Evolutionary conservation across 1,140 invertebrate genomes (phyloP), one percentile per base, ranked within the genome.

Genomic region (Matsumurasca onukii): DNA sequence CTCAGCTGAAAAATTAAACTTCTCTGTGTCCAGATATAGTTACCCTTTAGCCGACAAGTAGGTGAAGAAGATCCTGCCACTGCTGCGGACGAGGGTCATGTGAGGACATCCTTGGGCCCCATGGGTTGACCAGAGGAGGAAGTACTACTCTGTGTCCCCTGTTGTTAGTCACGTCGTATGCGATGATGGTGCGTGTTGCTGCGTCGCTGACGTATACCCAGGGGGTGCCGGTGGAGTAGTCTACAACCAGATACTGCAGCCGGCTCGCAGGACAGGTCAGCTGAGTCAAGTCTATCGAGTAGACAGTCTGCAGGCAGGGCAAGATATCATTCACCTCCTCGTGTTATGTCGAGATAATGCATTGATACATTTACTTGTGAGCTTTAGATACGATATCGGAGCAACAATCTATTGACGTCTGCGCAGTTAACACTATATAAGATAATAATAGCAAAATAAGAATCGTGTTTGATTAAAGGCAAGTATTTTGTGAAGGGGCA

Each of bases 211-310:
- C 79, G 75, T 80, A 85, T 70, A 82, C 74, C 73, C 80, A 82
- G 9, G 78, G 73, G 39, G 78, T 78, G 3, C 84, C 83, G 29
- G 80, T 81, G 0, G 78, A 75, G 69, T 85, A 84, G 71, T 87
- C 86, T 0, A 86, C 81, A 0, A 83, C 77, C n/a, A 90, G 75
- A 72, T 87, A 88, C 73, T 90, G 88, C 22, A 89, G 77, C 45
- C 85, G 80, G 13, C 71, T 78, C 2, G 81, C 78, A 0, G 80
- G 71, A 48, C 80, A 81, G 0, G 83, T 78, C 27, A 86, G 76
- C 3, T 80, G 72, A 15, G 80, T 82, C 13, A 90, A n/a, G 69
- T 87, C 84, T 34, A 90, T n/a, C n/a, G n/a, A n/a, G n/a, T n/a
- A n/a, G n/a, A n/a, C n/a, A n/a, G n/a, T n/a, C n/a, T n/a, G n/a